Base-by-base conservation (phyloP, 2,797 vertebrate genomes). In the Microctenopoma stevenorrisi region DNA sequence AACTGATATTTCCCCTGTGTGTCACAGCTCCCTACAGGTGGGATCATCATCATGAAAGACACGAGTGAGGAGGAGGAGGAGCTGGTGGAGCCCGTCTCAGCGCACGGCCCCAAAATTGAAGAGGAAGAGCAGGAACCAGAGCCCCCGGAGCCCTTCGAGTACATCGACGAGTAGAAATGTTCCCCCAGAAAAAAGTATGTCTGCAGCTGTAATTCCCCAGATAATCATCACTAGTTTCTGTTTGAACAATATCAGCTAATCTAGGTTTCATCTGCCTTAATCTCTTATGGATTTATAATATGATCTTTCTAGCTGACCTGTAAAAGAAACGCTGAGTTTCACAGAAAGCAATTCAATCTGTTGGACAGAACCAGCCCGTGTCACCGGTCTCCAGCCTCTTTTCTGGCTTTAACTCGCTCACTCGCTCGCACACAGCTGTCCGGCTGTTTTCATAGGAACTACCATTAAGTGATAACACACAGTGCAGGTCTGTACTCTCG, bases 101-200 rank as follows among this genome's bases (percentile, higher is more conserved):
- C 98, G 69, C 97, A 99, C 0, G 98, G 97, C 67, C 98, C 98
- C 0, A 99, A 98, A 89, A 99, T 99, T 0, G 97, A 99, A 81
- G 97, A 99, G 78, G 98, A 99, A 48, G 98, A 99, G 68, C 97
- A 98, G 87, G 98, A 99, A 82, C 98, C 97, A 0, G 98, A 99
- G 79, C 95, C 97, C 1, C 98, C 98, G 0, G 98, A 99, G 86
- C 96, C 98, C 7, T 99, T 99, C 3, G 97, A 99, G 85, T 99
- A 99, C 90, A 96, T 96, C 11, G 98, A 99, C 40, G 98, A 99
- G 85, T 99, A 88, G 74, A 76, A n/a, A 12, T 4, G 14, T 42
- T 71, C 44, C 60, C 47, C 22, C 51, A 43, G 35, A 28, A 35
- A 22, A 63, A 66, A 76, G 88, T 88, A 54, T 4, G 72, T 33